A percentile compares a stretch with the other conserved stretches of the same genome.
phyloP scores from a whole-genome alignment of 2,888 invertebrate species.

The Carcina quercana region DNA sequence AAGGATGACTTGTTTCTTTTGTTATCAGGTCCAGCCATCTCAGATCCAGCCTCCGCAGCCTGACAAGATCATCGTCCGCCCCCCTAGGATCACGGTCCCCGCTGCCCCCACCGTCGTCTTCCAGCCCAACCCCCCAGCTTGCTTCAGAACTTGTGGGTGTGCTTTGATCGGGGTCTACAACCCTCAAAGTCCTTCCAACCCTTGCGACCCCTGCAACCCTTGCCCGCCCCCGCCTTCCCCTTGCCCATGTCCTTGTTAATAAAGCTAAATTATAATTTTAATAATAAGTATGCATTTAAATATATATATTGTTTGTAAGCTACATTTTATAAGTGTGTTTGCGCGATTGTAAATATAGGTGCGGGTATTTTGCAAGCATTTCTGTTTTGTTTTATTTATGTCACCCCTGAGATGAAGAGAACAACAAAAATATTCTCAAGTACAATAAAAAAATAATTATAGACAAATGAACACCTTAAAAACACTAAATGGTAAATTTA shows the following conservation, averaged over 20 bases:
- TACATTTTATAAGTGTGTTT: slow-evolving; percentile 44
- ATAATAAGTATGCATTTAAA: slow-evolving; percentile 6
- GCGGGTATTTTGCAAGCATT: slow-evolving; percentile 34
- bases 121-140: slow-evolving; percentile 36
- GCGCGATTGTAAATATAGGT: slow-evolving; percentile 41
- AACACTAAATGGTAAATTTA: too few relatives aligned
- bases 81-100: slow-evolving; percentile 44
- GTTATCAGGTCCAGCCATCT: slow-evolving; percentile 43
- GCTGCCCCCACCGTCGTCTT: slow-evolving; percentile 47
- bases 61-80: slow-evolving; percentile 31
- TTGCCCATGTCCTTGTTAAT: slow-evolving; percentile 6
- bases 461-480: too few relatives aligned
- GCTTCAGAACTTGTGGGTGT: slow-evolving; percentile 36
- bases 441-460: too few relatives aligned
- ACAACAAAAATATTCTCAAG: slow-evolving; percentile 17
- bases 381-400: slow-evolving; percentile 17
- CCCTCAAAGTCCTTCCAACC: neutral
- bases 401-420: neutral
- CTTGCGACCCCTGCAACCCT: neutral
- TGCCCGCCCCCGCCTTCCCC: slow-evolving; percentile 8
- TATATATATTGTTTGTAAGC: slow-evolving; percentile 25
- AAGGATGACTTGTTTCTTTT: neutral
- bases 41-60: slow-evolving; percentile 36
- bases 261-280: neutral
- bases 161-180: slow-evolving; percentile 19